phyloP scores from a whole-genome alignment of 2,113 vertebrate genomes.

The Microtus montanus region DNA sequence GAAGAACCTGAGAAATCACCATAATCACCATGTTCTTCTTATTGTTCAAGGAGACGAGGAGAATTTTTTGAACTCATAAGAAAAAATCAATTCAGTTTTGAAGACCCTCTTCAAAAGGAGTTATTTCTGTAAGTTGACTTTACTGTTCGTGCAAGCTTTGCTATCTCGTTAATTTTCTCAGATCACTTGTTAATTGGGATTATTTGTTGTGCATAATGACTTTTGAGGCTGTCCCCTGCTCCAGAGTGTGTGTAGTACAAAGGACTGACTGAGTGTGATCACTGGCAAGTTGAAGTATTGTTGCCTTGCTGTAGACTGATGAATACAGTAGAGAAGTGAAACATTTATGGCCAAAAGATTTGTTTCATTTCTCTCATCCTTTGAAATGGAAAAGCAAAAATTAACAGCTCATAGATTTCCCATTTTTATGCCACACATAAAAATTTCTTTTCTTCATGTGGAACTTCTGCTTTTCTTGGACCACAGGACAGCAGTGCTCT shows the following conservation, averaged over 20 bases:
- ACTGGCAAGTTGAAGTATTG: not conserved
- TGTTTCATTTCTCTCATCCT: not conserved
- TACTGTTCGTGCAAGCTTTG: not conserved
- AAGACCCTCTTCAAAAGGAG: slow-evolving; percentile 93
- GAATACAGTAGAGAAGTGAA: not conserved
- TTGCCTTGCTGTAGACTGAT: not conserved
- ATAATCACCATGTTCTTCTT: slow-evolving; percentile 57
- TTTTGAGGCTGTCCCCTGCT: not conserved
- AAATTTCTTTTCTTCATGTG: not conserved
- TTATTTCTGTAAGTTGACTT: slow-evolving; percentile 91
- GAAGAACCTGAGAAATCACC: not conserved
- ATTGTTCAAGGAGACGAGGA: slow-evolving; percentile 87
- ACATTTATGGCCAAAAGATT: not conserved
- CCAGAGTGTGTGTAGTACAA: too few species aligned
- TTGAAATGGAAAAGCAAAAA: not conserved
- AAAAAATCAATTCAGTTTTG: slow-evolving; percentile 94
- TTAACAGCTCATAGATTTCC: not conserved
- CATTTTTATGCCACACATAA: not conserved
- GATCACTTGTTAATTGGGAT: not conserved
- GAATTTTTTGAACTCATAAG: slow-evolving; percentile 97
- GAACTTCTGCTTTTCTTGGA: not conserved
- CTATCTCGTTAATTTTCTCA: not conserved
- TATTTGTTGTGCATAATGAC: not conserved
- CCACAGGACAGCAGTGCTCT: not conserved
- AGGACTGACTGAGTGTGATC: not conserved